Evolutionary conservation across 2,888 invertebrate genomes (phyloP).

Genomic region (Ophion slaviceki): DNA sequence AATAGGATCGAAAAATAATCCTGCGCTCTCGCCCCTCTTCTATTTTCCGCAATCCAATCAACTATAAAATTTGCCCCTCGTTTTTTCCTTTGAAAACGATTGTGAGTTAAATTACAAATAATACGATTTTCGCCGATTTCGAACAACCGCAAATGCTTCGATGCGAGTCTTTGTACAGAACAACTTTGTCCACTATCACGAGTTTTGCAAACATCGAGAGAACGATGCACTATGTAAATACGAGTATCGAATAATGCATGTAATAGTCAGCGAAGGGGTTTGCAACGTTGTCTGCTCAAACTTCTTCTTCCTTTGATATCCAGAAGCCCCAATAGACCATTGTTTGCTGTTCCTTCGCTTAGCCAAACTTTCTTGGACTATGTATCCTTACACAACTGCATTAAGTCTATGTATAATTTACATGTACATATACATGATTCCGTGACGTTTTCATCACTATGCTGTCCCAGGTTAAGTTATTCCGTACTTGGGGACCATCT

Average conservation of each 20-base stretch:
- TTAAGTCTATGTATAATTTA: background rate
- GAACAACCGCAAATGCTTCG: background rate
- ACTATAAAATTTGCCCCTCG: background rate
- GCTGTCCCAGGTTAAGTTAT: slow-evolving; percentile 51
- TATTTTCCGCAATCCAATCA: background rate
- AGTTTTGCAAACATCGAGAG: slow-evolving; percentile 29
- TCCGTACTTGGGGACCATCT: slow-evolving; percentile 46
- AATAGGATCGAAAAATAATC: background rate
- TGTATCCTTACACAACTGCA: slow-evolving; percentile 3
- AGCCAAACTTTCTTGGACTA: slow-evolving; percentile 32
- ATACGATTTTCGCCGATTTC: background rate
- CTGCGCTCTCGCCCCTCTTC: background rate
- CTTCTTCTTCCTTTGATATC: slow-evolving; percentile 34
- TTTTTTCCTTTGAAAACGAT: background rate
- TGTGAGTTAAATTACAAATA: background rate
- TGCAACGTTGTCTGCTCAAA: slow-evolving; percentile 23
- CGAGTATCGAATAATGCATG: slow-evolving; percentile 54
- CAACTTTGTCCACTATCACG: slow-evolving; percentile 13
- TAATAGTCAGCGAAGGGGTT: slow-evolving; percentile 7
- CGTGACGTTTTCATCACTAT: slow-evolving; percentile 42
- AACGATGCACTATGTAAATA: slow-evolving; percentile 37
- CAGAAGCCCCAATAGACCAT: slow-evolving; percentile 44
- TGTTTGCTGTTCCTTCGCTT: slow-evolving; percentile 49
- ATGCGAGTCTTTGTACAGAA: slow-evolving; percentile 1
- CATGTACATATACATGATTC: slow-evolving; percentile 8